Evolutionary conservation across 2,113 vertebrate genomes (phyloP).

Genomic region (Astatotilapia flaviijosephi): DNA sequence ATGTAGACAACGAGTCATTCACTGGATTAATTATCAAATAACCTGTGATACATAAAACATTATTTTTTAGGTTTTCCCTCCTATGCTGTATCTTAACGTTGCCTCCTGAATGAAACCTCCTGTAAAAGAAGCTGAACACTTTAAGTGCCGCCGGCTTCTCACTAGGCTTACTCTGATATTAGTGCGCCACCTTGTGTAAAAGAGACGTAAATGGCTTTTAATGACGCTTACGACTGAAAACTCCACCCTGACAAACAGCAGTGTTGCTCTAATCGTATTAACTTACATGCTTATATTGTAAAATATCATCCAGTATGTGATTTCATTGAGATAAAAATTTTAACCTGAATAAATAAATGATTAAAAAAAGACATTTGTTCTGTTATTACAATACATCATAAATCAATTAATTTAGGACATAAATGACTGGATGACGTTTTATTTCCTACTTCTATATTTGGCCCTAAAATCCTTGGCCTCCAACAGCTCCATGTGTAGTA

Average conservation of each 20-base stretch:
- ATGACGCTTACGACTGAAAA: not conserved
- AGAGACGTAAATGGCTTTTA: not conserved
- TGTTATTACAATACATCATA: not conserved
- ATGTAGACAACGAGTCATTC: not conserved
- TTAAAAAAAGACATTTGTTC: not conserved
- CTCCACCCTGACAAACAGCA: not conserved
- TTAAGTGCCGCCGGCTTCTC: not conserved
- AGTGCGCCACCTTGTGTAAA: slow-evolving; percentile 32
- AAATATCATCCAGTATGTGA: not conserved
- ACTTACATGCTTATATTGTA: not conserved
- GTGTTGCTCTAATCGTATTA: not conserved
- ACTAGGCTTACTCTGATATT: not conserved
- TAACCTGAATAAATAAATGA: not conserved
- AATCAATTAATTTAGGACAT: not conserved
- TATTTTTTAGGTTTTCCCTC: not conserved
- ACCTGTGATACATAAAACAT: not conserved
- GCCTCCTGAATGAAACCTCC: not conserved
- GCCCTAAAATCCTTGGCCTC: not conserved
- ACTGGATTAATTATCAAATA: fast-evolving
- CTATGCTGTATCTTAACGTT: not conserved
- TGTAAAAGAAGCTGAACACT: not conserved
- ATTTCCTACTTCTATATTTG: not conserved
- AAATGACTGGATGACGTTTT: not conserved
- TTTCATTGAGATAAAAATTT: fast-evolving
- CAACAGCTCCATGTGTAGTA: not conserved